These are phyloP conservation scores for Ptilorrhoa leucosticta DNA, from an alignment of 2,113 vertebrate species.

Conservation along the genomic window DNA sequence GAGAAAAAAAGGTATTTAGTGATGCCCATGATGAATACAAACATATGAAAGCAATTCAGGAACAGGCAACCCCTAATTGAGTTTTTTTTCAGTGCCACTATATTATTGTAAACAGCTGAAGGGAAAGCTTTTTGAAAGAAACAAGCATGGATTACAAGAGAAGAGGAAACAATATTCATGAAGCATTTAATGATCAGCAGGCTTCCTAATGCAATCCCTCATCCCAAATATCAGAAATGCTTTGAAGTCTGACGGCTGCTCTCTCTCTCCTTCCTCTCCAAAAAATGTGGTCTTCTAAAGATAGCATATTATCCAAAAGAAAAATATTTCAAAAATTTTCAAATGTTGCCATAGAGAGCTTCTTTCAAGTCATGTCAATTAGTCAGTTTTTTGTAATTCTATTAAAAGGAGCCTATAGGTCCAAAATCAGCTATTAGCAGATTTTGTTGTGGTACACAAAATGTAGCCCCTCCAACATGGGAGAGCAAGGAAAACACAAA, in stretches of 20 bases:
- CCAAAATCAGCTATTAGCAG: not conserved
- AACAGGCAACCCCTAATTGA: not conserved
- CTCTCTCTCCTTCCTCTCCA: not conserved
- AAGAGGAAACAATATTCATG: not conserved
- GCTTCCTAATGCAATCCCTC: not conserved
- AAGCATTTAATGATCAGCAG: not conserved
- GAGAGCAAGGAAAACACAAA: not conserved
- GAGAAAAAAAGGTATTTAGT: not conserved
- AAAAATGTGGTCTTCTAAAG: not conserved
- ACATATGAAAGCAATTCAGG: not conserved
- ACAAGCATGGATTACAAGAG: not conserved
- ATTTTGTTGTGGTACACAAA: not conserved
- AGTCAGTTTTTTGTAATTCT: not conserved
- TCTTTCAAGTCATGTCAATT: not conserved
- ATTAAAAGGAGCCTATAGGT: not conserved
- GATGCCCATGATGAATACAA: not conserved
- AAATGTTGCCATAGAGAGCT: not conserved
- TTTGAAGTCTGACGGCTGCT: not conserved
- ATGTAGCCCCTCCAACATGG: not conserved
- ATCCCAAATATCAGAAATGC: not conserved
- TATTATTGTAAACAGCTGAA: not conserved
- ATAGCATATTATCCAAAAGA: not conserved
- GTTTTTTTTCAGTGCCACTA: not conserved
- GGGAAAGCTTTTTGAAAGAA: not conserved
- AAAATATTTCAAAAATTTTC: not conserved